A percentile compares a stretch with the other conserved stretches of the same genome.
These are phyloP conservation scores for Egretta garzetta DNA, from an alignment of 2,113 vertebrate species.

Conservation along the genomic window DNA sequence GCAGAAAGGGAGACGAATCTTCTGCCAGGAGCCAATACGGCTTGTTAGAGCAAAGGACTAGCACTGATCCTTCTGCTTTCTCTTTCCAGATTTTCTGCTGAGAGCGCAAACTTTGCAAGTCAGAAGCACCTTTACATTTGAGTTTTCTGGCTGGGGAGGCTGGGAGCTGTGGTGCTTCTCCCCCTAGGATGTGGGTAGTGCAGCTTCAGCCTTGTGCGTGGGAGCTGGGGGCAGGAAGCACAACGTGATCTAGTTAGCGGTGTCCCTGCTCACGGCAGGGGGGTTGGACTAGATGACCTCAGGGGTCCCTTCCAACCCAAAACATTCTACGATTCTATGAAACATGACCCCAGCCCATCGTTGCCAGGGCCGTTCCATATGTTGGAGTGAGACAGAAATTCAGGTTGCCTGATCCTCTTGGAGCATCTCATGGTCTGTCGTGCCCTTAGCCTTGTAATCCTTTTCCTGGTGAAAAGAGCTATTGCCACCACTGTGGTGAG, in stretches of 20 bases:
- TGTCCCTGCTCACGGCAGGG: too few relatives aligned
- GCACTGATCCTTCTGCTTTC: background rate
- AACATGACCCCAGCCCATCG: accelerated
- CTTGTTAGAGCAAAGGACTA: background rate
- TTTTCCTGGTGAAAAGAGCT: background rate
- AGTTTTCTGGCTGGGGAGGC: background rate
- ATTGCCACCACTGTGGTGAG: background rate
- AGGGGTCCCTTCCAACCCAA: too few relatives aligned
- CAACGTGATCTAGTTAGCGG: too few relatives aligned
- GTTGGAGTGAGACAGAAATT: too few relatives aligned
- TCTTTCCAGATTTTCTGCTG: background rate
- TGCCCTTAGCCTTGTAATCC: accelerated
- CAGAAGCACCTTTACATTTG: background rate
- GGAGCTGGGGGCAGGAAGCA: accelerated
- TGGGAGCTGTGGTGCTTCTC: background rate
- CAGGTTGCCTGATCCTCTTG: background rate
- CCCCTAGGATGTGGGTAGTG: background rate
- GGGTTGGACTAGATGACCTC: too few relatives aligned
- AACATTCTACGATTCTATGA: too few relatives aligned
- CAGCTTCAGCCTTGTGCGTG: background rate
- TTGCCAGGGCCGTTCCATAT: accelerated
- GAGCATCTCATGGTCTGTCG: background rate
- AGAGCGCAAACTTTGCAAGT: background rate
- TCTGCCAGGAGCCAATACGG: background rate
- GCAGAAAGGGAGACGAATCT: background rate